Conservation (phyloP, 1,140 invertebrate genomes). For the Tetramorium simillimum region DNA sequence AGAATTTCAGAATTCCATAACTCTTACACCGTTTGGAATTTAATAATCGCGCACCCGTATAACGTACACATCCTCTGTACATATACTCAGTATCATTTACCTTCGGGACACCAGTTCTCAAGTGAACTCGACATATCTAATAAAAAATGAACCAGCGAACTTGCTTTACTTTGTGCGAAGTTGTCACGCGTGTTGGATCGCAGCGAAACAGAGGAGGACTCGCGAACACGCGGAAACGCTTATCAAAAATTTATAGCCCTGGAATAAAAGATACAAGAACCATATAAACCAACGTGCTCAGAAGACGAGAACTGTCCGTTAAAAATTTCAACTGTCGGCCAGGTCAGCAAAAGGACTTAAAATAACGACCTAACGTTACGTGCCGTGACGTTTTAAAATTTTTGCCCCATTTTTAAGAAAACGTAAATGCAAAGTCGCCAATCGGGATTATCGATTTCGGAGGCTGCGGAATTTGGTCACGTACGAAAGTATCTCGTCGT, state of each 20-base stretch:
- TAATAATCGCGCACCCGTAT: neutral
- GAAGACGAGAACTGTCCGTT: constrained; percentile 4
- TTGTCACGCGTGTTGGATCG: constrained; percentile 18
- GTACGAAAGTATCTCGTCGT: neutral
- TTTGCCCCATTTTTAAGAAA: neutral
- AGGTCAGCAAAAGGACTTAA: neutral
- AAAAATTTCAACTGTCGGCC: constrained; percentile 32
- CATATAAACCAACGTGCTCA: neutral
- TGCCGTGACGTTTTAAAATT: neutral
- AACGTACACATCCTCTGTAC: neutral
- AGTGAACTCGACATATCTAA: neutral
- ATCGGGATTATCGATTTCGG: neutral
- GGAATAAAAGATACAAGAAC: constrained; percentile 19
- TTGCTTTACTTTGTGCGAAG: neutral
- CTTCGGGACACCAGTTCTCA: neutral
- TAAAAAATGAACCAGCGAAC: constrained; percentile 1
- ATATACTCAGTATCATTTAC: neutral
- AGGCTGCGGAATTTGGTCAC: neutral
- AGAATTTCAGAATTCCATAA: neutral
- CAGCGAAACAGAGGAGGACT: neutral
- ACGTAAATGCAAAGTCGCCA: neutral
- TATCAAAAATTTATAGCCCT: constrained; percentile 19
- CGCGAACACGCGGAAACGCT: neutral
- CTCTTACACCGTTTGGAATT: neutral
- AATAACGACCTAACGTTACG: neutral